Evolutionary conservation across 2,113 vertebrate species (phyloP).

Genomic region (Salminus brasiliensis): DNA sequence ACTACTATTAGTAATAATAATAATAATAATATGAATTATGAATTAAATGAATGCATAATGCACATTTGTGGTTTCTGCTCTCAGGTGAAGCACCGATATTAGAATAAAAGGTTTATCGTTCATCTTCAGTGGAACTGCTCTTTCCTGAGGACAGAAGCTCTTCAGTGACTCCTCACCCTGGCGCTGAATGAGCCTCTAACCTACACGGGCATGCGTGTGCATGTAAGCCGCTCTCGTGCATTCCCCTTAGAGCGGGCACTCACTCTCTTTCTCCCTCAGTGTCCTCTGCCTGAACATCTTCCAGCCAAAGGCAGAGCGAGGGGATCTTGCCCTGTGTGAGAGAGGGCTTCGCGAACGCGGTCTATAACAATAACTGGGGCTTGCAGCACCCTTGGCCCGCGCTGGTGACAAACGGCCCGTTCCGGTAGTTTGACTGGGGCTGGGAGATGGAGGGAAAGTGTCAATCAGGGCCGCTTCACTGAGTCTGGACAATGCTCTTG

Average conservation of each 20-base stretch:
- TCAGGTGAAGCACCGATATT: neutral
- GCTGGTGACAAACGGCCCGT: conserved; percentile 66
- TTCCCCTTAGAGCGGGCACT: conserved; percentile 25
- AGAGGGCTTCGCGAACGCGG: conserved; percentile 41
- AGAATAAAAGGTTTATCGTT: neutral
- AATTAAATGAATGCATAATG: no score
- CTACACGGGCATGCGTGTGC: conserved; percentile 41
- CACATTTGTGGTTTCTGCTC: no score
- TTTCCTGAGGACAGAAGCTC: neutral
- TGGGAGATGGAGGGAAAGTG: conserved; percentile 74
- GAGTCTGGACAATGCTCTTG: conserved; percentile 77
- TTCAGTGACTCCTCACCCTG: conserved; percentile 2
- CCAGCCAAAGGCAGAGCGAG: conserved; percentile 31
- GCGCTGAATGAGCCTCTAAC: conserved; percentile 26
- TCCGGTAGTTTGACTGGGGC: conserved; percentile 67
- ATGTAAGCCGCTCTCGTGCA: conserved; percentile 27
- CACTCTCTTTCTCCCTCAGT: conserved; percentile 7
- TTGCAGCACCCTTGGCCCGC: conserved; percentile 49
- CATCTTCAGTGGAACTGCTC: neutral
- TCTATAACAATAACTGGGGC: conserved; percentile 50
- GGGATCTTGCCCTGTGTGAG: conserved; percentile 29
- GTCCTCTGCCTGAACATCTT: conserved; percentile 23
- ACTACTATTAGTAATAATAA: no score
- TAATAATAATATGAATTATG: no score
- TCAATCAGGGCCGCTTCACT: conserved; percentile 79